Evolutionary conservation across 2,113 vertebrate species (phyloP), one percentile per base, ranked within the genome.

Genomic region (Catharus bicknelli): DNA sequence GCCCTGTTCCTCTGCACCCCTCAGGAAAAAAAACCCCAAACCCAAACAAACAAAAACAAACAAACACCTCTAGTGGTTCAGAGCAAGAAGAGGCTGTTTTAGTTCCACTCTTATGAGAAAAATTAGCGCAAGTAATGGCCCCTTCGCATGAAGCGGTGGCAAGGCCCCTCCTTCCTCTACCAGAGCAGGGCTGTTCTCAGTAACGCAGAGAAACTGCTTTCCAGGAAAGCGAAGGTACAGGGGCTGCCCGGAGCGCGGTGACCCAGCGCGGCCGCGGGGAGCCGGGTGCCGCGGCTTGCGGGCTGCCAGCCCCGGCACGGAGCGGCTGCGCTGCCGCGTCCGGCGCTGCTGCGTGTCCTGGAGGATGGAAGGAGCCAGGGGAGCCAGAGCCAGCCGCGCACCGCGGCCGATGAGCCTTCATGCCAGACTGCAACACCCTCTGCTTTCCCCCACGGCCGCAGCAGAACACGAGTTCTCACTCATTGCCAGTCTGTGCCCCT

Each of bases 161-260:
- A 84, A 66, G 63, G 72, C 86, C 85, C 79, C 94, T 89, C 87
- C 89, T 91, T 83, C 79, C 63, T 53, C 54, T 81, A 57, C 0
- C 6, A 54, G 84, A 90, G 80, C 74, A 40, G 73, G 38, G 67
- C 78, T 91, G 57, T 95, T 97, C 95, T 93, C 70, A 94, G 93
- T 95, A 96, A 76, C 0, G 10, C 75, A 75, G 64, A 77, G 82
- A 90, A 90, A 45, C n/a, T 89, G 90, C 95, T 95, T 97, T 97
- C 95, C 96, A 96, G 95, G 95, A 97, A 96, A 96, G 68, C 3
- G 1, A 70, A 85, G 92, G 67, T 85, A 68, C 78, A 74, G 48
- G 23, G 57, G 69, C 90, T 91, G 68, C 92, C 81, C 83, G 5
- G 57, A 77, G 63, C 30, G 3, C 29, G 45, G 91, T 72, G 90